A percentile compares a stretch with the other conserved stretches of the same genome.
Evolutionary conservation across 2,888 invertebrate genomes (phyloP).

Genomic region (Eustalomyia histrio): DNA sequence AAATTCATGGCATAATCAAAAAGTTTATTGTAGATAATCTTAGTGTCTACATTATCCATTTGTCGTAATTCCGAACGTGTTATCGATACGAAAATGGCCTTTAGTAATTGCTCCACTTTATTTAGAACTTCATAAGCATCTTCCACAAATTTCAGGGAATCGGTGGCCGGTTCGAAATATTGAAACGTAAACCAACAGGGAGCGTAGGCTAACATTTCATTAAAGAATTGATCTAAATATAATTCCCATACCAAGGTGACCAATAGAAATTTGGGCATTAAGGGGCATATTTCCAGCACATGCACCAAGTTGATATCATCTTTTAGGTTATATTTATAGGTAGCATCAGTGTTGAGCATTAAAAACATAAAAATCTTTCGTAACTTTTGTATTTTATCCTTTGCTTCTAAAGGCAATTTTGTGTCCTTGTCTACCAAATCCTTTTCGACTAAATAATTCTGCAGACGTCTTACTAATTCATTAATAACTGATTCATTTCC

Average conservation of each 20-base stretch:
- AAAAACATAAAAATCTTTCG: conserved; percentile 74
- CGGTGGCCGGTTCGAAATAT: conserved; percentile 71
- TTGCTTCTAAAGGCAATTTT: conserved; percentile 60
- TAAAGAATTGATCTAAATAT: conserved; percentile 72
- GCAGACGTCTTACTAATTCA: conserved; percentile 70
- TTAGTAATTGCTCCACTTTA: conserved; percentile 70
- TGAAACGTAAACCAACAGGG: conserved; percentile 75
- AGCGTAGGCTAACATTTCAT: conserved; percentile 71
- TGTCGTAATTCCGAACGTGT: conserved; percentile 69
- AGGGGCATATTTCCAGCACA: conserved; percentile 71
- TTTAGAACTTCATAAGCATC: conserved; percentile 72
- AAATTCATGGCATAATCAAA: conserved; percentile 72
- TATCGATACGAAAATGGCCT: conserved; percentile 70
- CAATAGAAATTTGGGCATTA: conserved; percentile 72
- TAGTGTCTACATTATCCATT: conserved; percentile 70
- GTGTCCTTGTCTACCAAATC: conserved; percentile 65
- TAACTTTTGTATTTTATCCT: conserved; percentile 62
- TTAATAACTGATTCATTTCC: conserved; percentile 72
- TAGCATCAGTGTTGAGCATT: conserved; percentile 73
- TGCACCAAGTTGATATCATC: conserved; percentile 70
- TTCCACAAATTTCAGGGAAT: conserved; percentile 70
- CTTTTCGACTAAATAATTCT: conserved; percentile 64
- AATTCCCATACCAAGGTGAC: conserved; percentile 72
- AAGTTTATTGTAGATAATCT: conserved; percentile 71
- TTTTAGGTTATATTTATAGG: conserved; percentile 71